phyloP scores from a whole-genome alignment of 2,113 vertebrate genomes.

The Odocoileus hemionus region DNA sequence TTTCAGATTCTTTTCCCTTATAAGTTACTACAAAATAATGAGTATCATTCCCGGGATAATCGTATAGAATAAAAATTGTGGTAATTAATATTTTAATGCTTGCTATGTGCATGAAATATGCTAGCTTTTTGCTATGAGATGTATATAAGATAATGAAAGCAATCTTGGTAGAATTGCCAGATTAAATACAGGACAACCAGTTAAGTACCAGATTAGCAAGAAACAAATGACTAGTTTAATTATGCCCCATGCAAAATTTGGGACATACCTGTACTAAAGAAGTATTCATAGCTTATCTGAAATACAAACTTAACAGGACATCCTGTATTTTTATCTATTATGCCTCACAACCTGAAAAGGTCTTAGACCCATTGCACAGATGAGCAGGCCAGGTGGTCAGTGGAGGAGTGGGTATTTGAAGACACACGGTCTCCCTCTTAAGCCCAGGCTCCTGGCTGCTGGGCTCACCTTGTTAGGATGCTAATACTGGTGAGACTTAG shows the following conservation, averaged over 20 bases:
- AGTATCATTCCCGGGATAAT: not conserved
- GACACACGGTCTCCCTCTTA: not conserved
- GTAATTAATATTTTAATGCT: not conserved
- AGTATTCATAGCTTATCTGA: not conserved
- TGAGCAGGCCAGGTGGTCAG: not conserved
- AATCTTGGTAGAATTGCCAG: not conserved
- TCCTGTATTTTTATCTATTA: not conserved
- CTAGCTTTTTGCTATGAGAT: not conserved
- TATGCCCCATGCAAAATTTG: not conserved
- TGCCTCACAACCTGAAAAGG: not conserved
- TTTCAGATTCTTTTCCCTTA: not conserved
- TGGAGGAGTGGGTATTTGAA: not conserved
- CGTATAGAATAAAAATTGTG: not conserved
- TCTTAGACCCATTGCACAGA: not conserved
- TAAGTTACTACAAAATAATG: not conserved
- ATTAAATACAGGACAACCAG: not conserved
- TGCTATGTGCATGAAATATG: not conserved
- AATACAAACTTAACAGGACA: not conserved
- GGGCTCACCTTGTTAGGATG: not conserved
- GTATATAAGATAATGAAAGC: not conserved
- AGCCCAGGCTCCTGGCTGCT: not conserved
- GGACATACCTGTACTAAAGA: not conserved
- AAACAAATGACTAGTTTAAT: not conserved
- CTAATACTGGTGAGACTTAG: not conserved
- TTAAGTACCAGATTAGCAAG: not conserved